These are phyloP conservation scores for Cepaea hortensis DNA, from an alignment of 2,888 invertebrate genomes.

Conservation along the genomic window DNA sequence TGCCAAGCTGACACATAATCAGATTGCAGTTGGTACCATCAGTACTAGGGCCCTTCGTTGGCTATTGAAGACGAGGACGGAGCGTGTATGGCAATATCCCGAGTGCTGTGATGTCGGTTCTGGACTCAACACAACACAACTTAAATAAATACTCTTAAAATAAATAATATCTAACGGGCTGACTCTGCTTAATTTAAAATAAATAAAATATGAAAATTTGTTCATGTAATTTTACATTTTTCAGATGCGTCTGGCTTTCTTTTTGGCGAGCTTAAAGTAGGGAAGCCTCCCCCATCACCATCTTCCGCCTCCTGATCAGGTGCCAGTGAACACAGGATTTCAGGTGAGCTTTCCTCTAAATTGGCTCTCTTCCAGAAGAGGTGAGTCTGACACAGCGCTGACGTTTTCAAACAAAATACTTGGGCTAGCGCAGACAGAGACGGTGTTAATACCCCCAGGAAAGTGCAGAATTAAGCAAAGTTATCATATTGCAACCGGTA, in stretches of 20 bases:
- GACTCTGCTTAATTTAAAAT: too few relatives aligned
- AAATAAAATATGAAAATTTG: too few relatives aligned
- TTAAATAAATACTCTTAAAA: too few relatives aligned
- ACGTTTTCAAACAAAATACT: neutral
- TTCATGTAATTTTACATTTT: neutral
- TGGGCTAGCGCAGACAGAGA: neutral
- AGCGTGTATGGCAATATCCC: too few relatives aligned
- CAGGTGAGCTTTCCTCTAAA: neutral
- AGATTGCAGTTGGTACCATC: too few relatives aligned
- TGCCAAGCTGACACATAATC: too few relatives aligned
- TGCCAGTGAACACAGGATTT: slow-evolving; percentile 1
- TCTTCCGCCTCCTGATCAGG: neutral
- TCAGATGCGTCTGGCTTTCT: neutral
- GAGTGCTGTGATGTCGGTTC: too few relatives aligned
- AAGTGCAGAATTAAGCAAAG: neutral
- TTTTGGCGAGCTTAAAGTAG: neutral
- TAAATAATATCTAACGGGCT: too few relatives aligned
- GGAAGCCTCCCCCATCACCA: neutral
- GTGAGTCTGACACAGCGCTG: neutral
- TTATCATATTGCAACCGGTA: neutral
- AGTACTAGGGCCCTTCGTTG: too few relatives aligned
- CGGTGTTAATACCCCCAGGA: neutral
- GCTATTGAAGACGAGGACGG: too few relatives aligned
- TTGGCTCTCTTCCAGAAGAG: neutral
- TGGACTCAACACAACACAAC: too few relatives aligned